A percentile compares a stretch with the other conserved stretches of the same genome.
Conservation (phyloP, 2,113 vertebrate species). For the Crotalus tigris region DNA sequence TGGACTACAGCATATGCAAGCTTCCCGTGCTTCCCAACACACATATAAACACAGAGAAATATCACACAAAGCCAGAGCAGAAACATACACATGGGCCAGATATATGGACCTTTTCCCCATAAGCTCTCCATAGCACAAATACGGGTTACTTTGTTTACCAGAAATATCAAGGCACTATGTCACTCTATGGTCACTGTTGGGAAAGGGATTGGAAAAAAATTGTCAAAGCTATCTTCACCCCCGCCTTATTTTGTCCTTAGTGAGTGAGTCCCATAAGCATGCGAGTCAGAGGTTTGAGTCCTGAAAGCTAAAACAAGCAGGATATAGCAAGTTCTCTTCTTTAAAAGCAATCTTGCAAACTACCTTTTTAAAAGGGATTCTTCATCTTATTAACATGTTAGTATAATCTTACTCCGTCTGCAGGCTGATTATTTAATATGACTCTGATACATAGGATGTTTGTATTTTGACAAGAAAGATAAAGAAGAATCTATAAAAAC, state of each 20-base stretch:
- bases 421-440: background rate
- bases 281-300: background rate
- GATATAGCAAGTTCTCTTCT: background rate
- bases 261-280: background rate
- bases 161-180: background rate
- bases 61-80: no score
- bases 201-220: background rate
- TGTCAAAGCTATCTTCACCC: background rate
- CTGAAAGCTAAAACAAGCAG: background rate
- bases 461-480: background rate
- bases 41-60: background rate
- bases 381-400: background rate
- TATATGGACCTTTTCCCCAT: background rate
- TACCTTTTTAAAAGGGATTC: background rate
- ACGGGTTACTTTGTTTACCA: background rate
- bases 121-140: background rate
- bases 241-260: background rate
- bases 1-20: background rate
- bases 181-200: background rate
- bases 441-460: background rate
- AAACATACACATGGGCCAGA: background rate
- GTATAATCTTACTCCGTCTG: background rate
- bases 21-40: background rate
- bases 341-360: background rate
- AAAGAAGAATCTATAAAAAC: background rate